Evolutionary conservation across 2,113 vertebrate species (phyloP), one percentile per base, ranked within the genome.

Genomic region (Erpornis zantholeuca): DNA sequence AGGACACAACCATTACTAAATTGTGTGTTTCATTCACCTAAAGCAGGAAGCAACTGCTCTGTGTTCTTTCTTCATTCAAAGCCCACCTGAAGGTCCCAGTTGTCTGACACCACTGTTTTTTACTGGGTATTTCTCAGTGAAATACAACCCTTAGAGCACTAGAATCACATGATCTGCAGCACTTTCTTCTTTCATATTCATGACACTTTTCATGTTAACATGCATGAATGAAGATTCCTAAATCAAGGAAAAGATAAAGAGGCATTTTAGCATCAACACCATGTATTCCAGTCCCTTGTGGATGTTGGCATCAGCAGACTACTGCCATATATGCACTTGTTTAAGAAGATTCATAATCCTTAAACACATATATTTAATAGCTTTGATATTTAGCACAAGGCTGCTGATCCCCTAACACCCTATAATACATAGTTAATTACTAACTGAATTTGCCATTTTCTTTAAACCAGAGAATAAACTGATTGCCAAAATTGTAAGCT

Each of bases 181-280:
- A 86, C 66, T 70, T 92, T 60, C 82, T 78, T 72, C 63, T 82
- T 86, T 75, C 71, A 76, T 36, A 88, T 83, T 87, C 73, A 49
- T 21, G 35, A 52, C 64, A 82, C 77, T 92, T 80, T 42, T 61
- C 72, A 88, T 25, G 79, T 88, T 57, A 92, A 66, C 23, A 7
- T 52, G 33, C 44, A 9, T 33, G 61, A 79, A 50, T 76, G 80
- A 88, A 78, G 68, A 18, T 11, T 73, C 38, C 69, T 76, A 60
- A 36, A 91, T 85, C 76, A 79, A 60, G 56, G 23, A 60, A 38
- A 56, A 60, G 33, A 87, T 27, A 50, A 85, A 92, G 27, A 71
- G 42, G 52, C 47, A 54, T 88, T 91, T 82, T 42, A 65, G 25
- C 77, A 83, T n/a, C 57, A 49, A 49, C 16, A 54, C 31, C 42